Evolutionary conservation across 2,113 vertebrate genomes (phyloP), one percentile per base, ranked within the genome.

Genomic region (Pogona vitticeps): DNA sequence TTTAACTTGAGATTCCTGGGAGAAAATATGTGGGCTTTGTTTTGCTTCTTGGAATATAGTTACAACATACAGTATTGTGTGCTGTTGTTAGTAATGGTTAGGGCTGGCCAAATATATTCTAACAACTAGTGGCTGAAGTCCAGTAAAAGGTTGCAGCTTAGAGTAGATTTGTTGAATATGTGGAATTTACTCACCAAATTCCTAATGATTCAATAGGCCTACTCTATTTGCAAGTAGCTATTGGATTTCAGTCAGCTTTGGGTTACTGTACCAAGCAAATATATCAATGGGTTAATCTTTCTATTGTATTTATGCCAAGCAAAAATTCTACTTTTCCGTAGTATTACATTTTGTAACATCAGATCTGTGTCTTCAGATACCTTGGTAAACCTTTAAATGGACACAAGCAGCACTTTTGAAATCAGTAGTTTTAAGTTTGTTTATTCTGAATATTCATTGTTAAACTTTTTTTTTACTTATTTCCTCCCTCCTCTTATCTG

Each of bases 21-120:
- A 80, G 33, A 65, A 93, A 83, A 9, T 2, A 65, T 56, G 52
- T 88, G 6, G 28, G 52, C 78, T 42, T 40, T 72, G 86, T 33
- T 93, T 78, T 68, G 0, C 52, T 76, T 36, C 3, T 52, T 88
- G 73, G 40, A 91, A 85, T 76, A 76, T 68, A 87, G 86, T n/a
- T 26, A 65, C 3, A 2, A 1, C 33, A 23, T 85, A 76, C 23
- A n/a, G n/a, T n/a, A n/a, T n/a, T 67, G 38, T 73, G 42, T 72
- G 84, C 42, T 90, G 33, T 0, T 81, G 63, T 63, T 81, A 76
- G 46, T 46, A 52, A 58, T 3, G 28, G 86, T 86, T 80, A 18
- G 61, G 61, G 26, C 10, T 31, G 28, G 10, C 76, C 28, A 84
- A 78, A 73, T 90, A 71, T 0, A 1, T 61, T 79, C 28, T 85